Evolutionary conservation across 2,888 invertebrate species (phyloP).

Genomic region (Oscheius sp.): DNA sequence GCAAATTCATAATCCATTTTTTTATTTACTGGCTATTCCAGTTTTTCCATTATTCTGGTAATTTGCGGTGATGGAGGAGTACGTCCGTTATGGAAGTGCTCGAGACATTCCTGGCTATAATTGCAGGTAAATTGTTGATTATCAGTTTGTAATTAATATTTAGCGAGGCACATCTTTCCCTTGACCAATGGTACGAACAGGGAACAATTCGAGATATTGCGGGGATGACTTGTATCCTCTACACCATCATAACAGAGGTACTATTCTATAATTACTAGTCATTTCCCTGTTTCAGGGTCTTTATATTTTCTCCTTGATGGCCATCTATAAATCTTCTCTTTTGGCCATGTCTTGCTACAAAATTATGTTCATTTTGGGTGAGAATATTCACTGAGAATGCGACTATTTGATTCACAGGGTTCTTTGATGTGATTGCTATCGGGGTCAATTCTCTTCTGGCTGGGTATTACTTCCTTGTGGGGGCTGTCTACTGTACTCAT

Average conservation of each 20-base stretch:
- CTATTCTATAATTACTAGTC: background rate
- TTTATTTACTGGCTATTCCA: background rate
- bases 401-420: background rate
- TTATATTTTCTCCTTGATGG: conserved; percentile 14
- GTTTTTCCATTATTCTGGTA: background rate
- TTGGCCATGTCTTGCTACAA: conserved; percentile 17
- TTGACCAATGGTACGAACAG: background rate
- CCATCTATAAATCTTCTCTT: background rate
- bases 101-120: conserved; percentile 10
- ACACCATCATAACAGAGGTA: conserved; percentile 4
- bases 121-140: conserved; percentile 3
- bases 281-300: background rate
- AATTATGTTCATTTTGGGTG: conserved; percentile 19
- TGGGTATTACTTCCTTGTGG: conserved; percentile 6
- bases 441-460: conserved; percentile 13
- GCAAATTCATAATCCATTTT: background rate
- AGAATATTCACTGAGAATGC: background rate
- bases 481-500: conserved; percentile 12
- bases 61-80: background rate
- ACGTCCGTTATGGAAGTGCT: conserved; percentile 10
- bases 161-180: background rate
- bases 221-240: conserved; percentile 6
- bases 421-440: conserved; percentile 13
- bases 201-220: background rate
- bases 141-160: background rate